Evolutionary conservation across 2,888 invertebrate species (phyloP).

Genomic region (Cyclophora albipunctata): DNA sequence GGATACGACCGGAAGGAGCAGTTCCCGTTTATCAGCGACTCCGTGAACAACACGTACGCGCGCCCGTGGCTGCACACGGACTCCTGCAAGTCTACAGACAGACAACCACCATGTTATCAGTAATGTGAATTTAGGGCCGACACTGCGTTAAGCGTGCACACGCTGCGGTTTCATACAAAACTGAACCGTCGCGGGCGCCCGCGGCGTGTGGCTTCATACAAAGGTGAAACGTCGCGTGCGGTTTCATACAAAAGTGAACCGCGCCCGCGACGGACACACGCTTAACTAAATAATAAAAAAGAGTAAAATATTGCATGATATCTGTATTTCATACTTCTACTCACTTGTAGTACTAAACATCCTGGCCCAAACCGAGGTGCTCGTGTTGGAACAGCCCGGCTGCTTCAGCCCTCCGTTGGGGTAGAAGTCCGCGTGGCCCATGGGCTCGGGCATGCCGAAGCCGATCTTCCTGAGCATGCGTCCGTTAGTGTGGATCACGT

Average conservation of each 20-base stretch:
- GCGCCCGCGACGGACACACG: too few relatives aligned
- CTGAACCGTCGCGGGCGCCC: too few relatives aligned
- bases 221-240: too few relatives aligned
- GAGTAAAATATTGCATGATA: too few relatives aligned
- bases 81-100: constrained; percentile 57
- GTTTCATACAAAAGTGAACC: too few relatives aligned
- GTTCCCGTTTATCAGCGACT: constrained; percentile 66
- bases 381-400: constrained; percentile 73
- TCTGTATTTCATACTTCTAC: constrained; percentile 14
- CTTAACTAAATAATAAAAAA: too few relatives aligned
- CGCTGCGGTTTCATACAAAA: too few relatives aligned
- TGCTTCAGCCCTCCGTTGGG: constrained; percentile 81
- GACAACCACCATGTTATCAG: neutral
- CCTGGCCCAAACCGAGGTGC: constrained; percentile 42
- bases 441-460: constrained; percentile 74
- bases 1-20: constrained; percentile 72
- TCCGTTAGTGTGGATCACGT: constrained; percentile 79
- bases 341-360: constrained; percentile 50
- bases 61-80: constrained; percentile 79
- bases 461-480: constrained; percentile 68
- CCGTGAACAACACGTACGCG: constrained; percentile 75
- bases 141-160: too few relatives aligned
- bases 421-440: constrained; percentile 80
- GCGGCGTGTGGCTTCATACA: too few relatives aligned
- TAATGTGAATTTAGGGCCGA: too few relatives aligned